These are phyloP conservation scores for Decapterus maruadsi DNA, from an alignment of 2,797 vertebrate species.

Conservation along the genomic window DNA sequence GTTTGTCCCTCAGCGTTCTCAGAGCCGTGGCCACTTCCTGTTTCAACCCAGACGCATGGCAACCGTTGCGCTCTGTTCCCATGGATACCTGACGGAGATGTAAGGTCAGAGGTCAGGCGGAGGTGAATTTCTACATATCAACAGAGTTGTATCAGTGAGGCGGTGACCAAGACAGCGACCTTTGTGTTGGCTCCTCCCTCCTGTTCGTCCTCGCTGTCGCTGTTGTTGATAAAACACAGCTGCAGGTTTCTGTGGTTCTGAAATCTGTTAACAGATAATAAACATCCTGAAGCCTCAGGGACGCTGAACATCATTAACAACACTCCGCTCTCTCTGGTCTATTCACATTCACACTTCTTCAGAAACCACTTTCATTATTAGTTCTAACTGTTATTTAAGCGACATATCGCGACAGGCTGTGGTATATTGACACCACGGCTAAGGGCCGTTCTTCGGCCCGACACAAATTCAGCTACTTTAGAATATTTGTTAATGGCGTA, in stretches of 20 bases:
- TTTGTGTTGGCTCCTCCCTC: constrained; percentile 63
- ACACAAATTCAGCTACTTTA: too few relatives aligned
- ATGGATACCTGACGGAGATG: constrained; percentile 49
- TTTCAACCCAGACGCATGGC: constrained; percentile 78
- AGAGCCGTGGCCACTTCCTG: constrained; percentile 82
- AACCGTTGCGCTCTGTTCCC: constrained; percentile 40
- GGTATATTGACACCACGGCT: too few relatives aligned
- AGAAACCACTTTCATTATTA: too few relatives aligned
- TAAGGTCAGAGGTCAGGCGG: background rate
- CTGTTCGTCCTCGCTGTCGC: constrained; percentile 83
- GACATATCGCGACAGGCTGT: too few relatives aligned
- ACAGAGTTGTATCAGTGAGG: too few relatives aligned
- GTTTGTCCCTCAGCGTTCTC: constrained; percentile 79
- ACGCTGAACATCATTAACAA: background rate
- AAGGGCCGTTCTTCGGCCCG: too few relatives aligned
- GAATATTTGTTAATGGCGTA: too few relatives aligned
- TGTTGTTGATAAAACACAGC: constrained; percentile 87
- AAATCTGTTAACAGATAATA: constrained; percentile 66
- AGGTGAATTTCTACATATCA: too few relatives aligned
- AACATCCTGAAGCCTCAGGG: constrained; percentile 8
- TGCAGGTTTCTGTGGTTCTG: constrained; percentile 84
- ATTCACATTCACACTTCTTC: background rate
- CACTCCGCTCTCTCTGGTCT: background rate
- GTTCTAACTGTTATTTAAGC: too few relatives aligned
- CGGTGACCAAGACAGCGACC: constrained; percentile 44